Evolutionary conservation across 2,113 vertebrate genomes (phyloP).

Genomic region (Scophthalmus maximus): DNA sequence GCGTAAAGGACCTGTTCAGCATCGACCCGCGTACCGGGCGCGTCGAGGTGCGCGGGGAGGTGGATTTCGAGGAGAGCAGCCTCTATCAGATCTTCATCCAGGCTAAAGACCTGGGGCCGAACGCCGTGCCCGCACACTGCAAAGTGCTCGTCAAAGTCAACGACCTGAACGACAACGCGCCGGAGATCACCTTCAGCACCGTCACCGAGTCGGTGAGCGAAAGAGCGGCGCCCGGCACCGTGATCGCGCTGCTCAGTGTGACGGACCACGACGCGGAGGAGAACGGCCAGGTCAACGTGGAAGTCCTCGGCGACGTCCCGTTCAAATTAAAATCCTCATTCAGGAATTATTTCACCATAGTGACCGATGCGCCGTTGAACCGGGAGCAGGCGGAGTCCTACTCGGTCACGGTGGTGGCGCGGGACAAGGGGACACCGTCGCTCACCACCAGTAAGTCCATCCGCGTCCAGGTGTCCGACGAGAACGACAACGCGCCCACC

Average conservation of each 20-base stretch:
- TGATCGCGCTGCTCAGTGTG: conserved; percentile 95
- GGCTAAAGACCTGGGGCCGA: conserved; percentile 95
- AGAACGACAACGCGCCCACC: conserved; percentile 95
- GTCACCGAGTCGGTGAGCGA: conserved; percentile 96
- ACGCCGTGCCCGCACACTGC: conserved; percentile 96
- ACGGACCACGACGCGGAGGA: conserved; percentile 94
- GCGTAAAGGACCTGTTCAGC: conserved; percentile 92
- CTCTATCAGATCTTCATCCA: conserved; percentile 96
- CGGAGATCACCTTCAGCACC: conserved; percentile 97
- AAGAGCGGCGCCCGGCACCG: conserved; percentile 91
- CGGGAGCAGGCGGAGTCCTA: conserved; percentile 92
- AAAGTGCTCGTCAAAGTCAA: conserved; percentile 93
- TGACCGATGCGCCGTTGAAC: conserved; percentile 93
- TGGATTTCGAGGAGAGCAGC: conserved; percentile 95
- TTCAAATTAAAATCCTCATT: conserved; percentile 96
- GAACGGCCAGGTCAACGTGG: conserved; percentile 94
- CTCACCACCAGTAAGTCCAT: conserved; percentile 93
- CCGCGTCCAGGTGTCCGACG: conserved; percentile 93
- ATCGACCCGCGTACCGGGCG: conserved; percentile 91
- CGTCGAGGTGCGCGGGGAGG: conserved; percentile 92
- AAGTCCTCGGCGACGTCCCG: conserved; percentile 93
- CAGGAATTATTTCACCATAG: conserved; percentile 94
- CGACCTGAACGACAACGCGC: conserved; percentile 95
- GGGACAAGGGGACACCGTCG: conserved; percentile 89
- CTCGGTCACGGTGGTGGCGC: conserved; percentile 92